A percentile compares a stretch with the other conserved stretches of the same genome.
These are phyloP conservation scores for Dryadula phaetusa DNA, from an alignment of 2,888 invertebrate genomes.

Conservation along the genomic window DNA sequence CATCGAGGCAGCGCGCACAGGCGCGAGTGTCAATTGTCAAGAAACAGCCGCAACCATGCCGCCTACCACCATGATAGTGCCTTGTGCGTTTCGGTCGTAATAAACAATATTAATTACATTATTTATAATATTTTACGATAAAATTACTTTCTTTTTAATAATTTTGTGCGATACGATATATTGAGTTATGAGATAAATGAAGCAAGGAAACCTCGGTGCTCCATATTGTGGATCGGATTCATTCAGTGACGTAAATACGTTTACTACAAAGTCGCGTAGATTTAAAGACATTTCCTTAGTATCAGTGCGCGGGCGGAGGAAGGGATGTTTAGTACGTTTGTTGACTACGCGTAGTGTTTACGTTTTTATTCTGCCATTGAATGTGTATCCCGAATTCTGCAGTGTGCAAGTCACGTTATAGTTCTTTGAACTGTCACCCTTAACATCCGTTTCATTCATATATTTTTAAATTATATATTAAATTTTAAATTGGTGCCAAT, in stretches of 20 bases:
- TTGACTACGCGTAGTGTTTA: conserved; percentile 74
- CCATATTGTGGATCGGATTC: conserved; percentile 55
- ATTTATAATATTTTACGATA: conserved; percentile 22
- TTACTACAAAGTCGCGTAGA: conserved; percentile 50
- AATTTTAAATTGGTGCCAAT: conserved; percentile 60
- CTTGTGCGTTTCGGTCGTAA: conserved; percentile 71
- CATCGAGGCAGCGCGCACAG: conserved; percentile 73
- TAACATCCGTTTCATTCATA: conserved; percentile 51
- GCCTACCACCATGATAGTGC: conserved; percentile 81
- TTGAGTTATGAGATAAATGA: conserved; percentile 30
- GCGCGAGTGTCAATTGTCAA: conserved; percentile 55
- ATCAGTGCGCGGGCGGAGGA: conserved; percentile 49
- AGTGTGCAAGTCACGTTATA: conserved; percentile 63
- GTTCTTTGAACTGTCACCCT: conserved; percentile 62
- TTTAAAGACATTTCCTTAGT: conserved; percentile 32
- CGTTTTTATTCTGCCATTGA: conserved; percentile 76
- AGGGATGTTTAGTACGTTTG: conserved; percentile 64
- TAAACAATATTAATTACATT: conserved; percentile 50
- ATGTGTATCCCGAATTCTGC: conserved; percentile 74
- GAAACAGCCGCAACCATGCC: conserved; percentile 70
- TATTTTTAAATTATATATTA: background rate
- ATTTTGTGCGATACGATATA: background rate
- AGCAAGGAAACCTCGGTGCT: conserved; percentile 38
- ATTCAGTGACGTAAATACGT: conserved; percentile 44
- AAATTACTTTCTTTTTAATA: background rate